phyloP scores from a whole-genome alignment of 2,797 vertebrate genomes.

The Tenualosa ilisha region DNA sequence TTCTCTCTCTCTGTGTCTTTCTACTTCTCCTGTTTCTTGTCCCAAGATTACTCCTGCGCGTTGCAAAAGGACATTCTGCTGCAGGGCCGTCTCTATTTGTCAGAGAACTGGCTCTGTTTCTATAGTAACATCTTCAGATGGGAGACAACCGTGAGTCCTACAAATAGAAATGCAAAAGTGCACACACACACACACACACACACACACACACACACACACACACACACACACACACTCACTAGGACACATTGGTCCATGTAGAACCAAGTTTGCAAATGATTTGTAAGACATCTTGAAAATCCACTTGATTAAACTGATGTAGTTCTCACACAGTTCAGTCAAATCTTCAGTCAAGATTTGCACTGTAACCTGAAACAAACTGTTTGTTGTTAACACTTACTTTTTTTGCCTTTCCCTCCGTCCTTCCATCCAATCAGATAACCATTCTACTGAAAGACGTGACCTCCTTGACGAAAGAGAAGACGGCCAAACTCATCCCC shows the following conservation, averaged over 20 bases:
- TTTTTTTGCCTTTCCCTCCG: neutral
- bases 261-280: neutral
- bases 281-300: too few species aligned
- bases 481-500: conserved; percentile 91
- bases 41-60: conserved; percentile 88
- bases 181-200: neutral
- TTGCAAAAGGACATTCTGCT: conserved; percentile 91
- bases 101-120: conserved; percentile 92
- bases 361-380: too few species aligned
- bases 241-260: neutral
- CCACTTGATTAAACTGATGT: too few species aligned
- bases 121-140: conserved; percentile 96
- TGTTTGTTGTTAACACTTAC: too few species aligned
- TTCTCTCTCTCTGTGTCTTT: neutral
- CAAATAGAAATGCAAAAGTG: conserved; percentile 20
- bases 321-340: too few species aligned
- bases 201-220: neutral
- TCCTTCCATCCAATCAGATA: conserved; percentile 71
- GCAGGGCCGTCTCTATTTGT: conserved; percentile 88
- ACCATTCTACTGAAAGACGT: conserved; percentile 90
- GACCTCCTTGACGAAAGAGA: conserved; percentile 88
- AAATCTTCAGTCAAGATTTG: too few species aligned
- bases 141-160: conserved; percentile 84
- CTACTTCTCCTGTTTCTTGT: conserved; percentile 18
- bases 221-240: neutral